A percentile compares a stretch with the other conserved stretches of the same genome.
Conservation (phyloP, 2,797 vertebrate genomes). For the Oreortyx pictus region DNA sequence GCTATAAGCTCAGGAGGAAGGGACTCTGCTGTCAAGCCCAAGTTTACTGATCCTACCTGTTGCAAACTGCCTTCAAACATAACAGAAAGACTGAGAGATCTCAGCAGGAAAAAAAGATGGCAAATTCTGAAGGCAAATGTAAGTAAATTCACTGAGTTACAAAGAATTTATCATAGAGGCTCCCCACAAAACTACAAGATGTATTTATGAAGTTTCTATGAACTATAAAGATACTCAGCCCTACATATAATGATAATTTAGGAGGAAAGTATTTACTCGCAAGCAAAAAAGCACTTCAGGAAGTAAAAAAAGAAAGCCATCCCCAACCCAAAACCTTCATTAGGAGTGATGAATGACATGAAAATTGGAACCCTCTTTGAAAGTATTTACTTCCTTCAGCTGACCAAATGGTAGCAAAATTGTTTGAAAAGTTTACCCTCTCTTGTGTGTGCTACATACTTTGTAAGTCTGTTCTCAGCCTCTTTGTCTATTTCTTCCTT, state of each 20-base stretch:
- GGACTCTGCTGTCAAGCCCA: background rate
- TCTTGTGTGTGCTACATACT: background rate
- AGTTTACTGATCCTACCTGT: background rate
- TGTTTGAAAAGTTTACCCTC: background rate
- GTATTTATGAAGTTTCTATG: background rate
- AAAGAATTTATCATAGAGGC: background rate
- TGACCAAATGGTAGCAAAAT: constrained; percentile 4
- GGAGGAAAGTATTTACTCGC: background rate
- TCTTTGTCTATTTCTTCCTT: background rate
- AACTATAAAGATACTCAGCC: background rate
- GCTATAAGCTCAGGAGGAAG: background rate
- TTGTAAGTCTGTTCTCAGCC: constrained; percentile 16
- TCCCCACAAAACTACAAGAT: background rate
- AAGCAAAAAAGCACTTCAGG: background rate
- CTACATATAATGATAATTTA: background rate
- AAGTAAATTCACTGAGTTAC: background rate
- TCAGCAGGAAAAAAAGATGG: background rate
- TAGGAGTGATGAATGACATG: background rate
- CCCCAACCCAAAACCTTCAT: background rate
- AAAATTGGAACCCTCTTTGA: background rate
- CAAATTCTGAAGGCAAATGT: background rate
- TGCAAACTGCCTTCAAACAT: background rate
- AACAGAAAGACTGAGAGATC: background rate
- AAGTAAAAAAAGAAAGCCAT: background rate
- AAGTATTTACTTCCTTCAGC: background rate